Evolutionary conservation across 30 jellyfish, hydroid and myxozoan species (phyloP).

Genomic region (Cassiopea xamachana): DNA sequence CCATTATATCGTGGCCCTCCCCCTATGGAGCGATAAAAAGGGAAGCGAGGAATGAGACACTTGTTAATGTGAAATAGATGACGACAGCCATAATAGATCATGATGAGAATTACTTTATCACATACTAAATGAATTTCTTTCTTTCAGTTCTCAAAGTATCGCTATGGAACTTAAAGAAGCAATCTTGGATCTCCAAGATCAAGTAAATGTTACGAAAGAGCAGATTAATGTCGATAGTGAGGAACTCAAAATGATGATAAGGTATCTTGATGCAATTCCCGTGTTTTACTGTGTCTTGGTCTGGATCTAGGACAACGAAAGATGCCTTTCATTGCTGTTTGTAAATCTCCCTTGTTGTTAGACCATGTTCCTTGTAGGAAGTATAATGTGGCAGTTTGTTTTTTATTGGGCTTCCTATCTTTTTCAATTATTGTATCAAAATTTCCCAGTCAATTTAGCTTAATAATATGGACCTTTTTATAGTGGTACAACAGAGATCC

Average conservation of each 20-base stretch:
- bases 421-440: not conserved
- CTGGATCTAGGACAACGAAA: not conserved
- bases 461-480: no score
- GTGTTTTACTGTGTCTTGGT: not conserved
- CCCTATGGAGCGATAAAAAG: no score
- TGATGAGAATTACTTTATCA: no score
- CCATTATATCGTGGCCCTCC: no score
- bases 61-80: not conserved
- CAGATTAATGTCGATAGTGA: conserved; percentile 89
- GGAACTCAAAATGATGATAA: conserved; percentile 86
- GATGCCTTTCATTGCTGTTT: not conserved
- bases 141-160: conserved; percentile 39
- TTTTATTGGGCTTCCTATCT: no score
- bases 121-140: not conserved
- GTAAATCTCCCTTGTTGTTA: no score
- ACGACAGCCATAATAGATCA: no score
- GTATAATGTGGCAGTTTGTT: no score
- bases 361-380: not conserved
- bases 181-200: conserved; percentile 83
- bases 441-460: no score
- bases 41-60: no score
- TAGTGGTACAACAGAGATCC: no score
- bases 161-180: conserved; percentile 63
- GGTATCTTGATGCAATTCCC: conserved; percentile 24
- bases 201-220: conserved; percentile 87